Evolutionary conservation across 2,888 invertebrate species (phyloP).

Genomic region (Cinara cedri): DNA sequence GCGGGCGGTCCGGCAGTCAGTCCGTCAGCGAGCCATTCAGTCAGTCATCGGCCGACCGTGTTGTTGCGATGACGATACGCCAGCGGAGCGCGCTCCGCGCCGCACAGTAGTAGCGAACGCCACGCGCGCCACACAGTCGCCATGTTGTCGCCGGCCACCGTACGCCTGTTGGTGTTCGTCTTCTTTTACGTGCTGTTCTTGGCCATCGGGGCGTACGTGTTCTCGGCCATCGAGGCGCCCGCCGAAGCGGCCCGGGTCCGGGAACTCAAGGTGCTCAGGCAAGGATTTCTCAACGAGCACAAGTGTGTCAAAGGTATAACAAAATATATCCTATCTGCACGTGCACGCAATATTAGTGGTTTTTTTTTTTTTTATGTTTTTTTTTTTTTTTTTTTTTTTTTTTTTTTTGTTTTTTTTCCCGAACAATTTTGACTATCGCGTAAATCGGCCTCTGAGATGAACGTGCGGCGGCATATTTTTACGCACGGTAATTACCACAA

Average conservation of each 20-base stretch:
- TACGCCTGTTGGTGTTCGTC: conserved; percentile 64
- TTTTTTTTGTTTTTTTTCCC: no score
- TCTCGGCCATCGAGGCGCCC: conserved; percentile 80
- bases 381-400: no score
- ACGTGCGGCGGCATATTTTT: background rate
- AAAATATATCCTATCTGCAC: background rate
- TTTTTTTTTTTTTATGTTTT: no score
- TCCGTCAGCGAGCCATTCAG: conserved; percentile 21
- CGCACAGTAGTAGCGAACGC: conserved; percentile 49
- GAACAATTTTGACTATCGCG: background rate
- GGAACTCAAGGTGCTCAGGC: conserved; percentile 67
- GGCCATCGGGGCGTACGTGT: conserved; percentile 77
- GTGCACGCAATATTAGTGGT: background rate
- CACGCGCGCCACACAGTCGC: conserved; percentile 56
- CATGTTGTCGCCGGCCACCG: conserved; percentile 61
- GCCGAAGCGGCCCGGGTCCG: conserved; percentile 69
- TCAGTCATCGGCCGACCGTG: conserved; percentile 54
- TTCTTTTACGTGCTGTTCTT: conserved; percentile 69
- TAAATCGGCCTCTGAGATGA: background rate
- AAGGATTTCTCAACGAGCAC: conserved; percentile 70
- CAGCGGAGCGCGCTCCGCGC: conserved; percentile 43
- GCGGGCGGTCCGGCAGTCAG: background rate
- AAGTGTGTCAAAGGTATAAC: conserved; percentile 71
- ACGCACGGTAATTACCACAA: background rate
- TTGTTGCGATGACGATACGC: conserved; percentile 47